These are phyloP conservation scores for Novumbra hubbsi DNA, from an alignment of 2,797 vertebrate genomes.

Conservation along the genomic window DNA sequence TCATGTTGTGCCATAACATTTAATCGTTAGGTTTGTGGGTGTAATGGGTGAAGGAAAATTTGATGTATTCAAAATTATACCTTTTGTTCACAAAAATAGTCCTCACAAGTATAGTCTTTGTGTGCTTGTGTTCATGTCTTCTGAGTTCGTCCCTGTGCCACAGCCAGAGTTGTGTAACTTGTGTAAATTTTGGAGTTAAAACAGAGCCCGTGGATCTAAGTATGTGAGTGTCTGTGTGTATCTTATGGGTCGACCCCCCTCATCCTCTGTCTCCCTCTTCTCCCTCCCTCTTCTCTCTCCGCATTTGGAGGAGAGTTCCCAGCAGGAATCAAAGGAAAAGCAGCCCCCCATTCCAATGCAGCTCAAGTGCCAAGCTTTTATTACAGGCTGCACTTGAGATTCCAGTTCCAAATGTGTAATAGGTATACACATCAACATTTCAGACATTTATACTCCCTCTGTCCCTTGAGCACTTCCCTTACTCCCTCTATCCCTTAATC, in stretches of 20 bases:
- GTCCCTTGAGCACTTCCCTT: not conserved
- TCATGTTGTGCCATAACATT: too few relatives aligned
- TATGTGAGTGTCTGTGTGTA: constrained; percentile 12
- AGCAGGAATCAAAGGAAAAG: constrained; percentile 28
- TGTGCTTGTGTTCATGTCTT: too few relatives aligned
- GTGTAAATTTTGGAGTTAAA: too few relatives aligned
- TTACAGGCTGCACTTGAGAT: not conserved
- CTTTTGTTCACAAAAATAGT: too few relatives aligned
- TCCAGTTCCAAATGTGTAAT: not conserved
- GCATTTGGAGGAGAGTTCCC: constrained; percentile 11
- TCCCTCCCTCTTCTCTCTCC: not conserved
- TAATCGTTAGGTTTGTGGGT: too few relatives aligned
- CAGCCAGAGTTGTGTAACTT: too few relatives aligned
- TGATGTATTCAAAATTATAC: too few relatives aligned
- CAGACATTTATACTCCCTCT: not conserved
- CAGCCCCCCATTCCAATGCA: not conserved
- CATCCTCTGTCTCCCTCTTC: constrained; percentile 5
- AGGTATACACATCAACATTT: not conserved
- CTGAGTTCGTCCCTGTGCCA: too few relatives aligned
- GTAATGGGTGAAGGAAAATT: too few relatives aligned
- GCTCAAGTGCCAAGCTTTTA: not conserved
- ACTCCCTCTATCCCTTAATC: not conserved
- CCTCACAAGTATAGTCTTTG: too few relatives aligned
- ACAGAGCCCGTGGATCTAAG: too few relatives aligned
- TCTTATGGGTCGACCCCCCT: constrained; percentile 23